Evolutionary conservation across 2,797 vertebrate genomes (phyloP).

Genomic region (Sebastes hopkinsi): DNA sequence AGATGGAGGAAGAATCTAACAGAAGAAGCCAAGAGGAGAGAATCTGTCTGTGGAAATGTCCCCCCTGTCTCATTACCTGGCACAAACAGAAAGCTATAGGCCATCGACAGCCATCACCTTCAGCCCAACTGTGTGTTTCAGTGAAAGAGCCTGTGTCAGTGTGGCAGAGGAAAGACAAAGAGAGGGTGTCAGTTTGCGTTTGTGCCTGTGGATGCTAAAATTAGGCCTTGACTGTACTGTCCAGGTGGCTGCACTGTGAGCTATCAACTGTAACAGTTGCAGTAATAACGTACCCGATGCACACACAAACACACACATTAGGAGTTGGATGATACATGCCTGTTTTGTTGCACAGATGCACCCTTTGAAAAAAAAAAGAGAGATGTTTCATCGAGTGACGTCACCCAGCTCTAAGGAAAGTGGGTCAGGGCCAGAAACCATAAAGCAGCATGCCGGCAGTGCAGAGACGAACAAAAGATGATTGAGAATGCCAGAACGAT

Average conservation of each 20-base stretch:
- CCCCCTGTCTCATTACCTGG: conserved; percentile 3
- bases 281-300: background rate
- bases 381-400: conserved; percentile 53
- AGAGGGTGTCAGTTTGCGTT: conserved; percentile 39
- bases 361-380: conserved; percentile 15
- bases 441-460: conserved; percentile 36
- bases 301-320: background rate
- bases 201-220: conserved; percentile 55
- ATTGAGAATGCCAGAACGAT: conserved; percentile 23
- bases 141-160: conserved; percentile 3
- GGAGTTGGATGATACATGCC: background rate
- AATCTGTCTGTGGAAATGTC: background rate
- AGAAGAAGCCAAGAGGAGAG: background rate
- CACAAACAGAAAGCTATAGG: conserved; percentile 5
- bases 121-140: conserved; percentile 9
- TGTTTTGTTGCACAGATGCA: conserved; percentile 46
- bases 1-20: background rate
- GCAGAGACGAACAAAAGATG: conserved; percentile 62
- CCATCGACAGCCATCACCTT: background rate
- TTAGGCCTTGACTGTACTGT: conserved; percentile 52
- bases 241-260: conserved; percentile 71
- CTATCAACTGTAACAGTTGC: conserved; percentile 38
- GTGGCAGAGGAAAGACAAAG: conserved; percentile 39
- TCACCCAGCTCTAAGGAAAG: conserved; percentile 62
- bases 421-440: conserved; percentile 78